Conservation (phyloP, 2,797 vertebrate species). For the Neopelma chrysocephalum region DNA sequence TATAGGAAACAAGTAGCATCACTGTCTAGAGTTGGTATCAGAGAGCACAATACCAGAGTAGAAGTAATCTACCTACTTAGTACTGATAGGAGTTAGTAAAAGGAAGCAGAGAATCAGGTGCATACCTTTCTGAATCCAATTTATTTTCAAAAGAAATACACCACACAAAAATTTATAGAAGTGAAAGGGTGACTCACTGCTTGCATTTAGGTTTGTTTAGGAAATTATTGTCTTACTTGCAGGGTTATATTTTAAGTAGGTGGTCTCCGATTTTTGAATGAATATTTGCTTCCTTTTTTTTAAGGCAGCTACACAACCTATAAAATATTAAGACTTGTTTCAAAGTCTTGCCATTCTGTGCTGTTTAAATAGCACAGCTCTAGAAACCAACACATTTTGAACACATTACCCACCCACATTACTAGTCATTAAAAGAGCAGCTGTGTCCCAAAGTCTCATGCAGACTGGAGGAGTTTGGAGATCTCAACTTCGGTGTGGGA, state of each 20-base stretch:
- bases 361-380: slow-evolving; percentile 58
- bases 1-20: background rate
- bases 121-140: background rate
- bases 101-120: background rate
- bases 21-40: background rate
- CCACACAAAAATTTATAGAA: slow-evolving; percentile 14
- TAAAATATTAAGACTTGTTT: slow-evolving; percentile 66
- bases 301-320: slow-evolving; percentile 66
- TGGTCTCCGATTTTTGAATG: slow-evolving; percentile 69
- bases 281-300: slow-evolving; percentile 67
- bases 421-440: slow-evolving; percentile 55
- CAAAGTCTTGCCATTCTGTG: slow-evolving; percentile 47
- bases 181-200: slow-evolving; percentile 37
- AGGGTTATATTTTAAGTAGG: slow-evolving; percentile 71
- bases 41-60: background rate
- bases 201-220: slow-evolving; percentile 60
- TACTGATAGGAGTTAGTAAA: background rate
- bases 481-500: background rate
- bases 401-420: slow-evolving; percentile 27
- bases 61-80: background rate
- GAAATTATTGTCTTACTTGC: slow-evolving; percentile 70
- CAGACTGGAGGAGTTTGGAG: background rate
- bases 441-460: background rate
- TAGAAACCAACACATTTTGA: slow-evolving; percentile 63
- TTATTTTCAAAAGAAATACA: background rate